phyloP scores from a whole-genome alignment of 2,113 vertebrate genomes.

The Echinops telfairi region DNA sequence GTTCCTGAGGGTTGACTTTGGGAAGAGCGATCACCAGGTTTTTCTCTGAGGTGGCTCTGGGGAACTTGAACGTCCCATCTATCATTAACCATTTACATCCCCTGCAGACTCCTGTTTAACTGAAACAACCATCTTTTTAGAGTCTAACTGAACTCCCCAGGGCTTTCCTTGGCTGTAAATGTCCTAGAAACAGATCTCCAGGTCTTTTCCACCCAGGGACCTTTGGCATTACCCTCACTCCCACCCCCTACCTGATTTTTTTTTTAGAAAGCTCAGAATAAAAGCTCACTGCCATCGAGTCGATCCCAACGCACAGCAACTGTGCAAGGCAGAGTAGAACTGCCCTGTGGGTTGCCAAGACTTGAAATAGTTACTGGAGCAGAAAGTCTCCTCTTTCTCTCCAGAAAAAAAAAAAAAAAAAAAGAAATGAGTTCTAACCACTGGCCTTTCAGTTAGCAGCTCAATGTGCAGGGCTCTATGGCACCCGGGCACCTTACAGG shows the following conservation, averaged over 20 bases:
- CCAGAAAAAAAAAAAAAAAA: no score
- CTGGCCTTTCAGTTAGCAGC: background rate
- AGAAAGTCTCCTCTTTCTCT: no score
- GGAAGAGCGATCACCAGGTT: background rate
- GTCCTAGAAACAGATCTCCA: background rate
- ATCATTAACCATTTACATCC: no score
- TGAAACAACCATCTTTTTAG: background rate
- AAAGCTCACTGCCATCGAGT: background rate
- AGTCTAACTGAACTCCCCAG: background rate
- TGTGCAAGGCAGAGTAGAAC: background rate
- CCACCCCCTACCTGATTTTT: no score
- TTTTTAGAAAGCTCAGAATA: no score
- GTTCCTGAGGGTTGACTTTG: background rate
- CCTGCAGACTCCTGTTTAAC: no score
- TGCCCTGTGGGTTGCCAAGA: no score
- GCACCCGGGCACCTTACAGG: no score
- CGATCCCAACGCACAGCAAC: background rate
- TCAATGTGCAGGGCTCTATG: no score
- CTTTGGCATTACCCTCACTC: no score
- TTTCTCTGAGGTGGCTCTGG: background rate
- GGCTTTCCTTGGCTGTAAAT: background rate
- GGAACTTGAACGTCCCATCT: background rate
- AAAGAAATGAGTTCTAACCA: background rate
- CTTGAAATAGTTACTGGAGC: no score
- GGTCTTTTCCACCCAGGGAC: background rate